Conservation (phyloP, 1,140 invertebrate species). For the Triops cancriformis region DNA sequence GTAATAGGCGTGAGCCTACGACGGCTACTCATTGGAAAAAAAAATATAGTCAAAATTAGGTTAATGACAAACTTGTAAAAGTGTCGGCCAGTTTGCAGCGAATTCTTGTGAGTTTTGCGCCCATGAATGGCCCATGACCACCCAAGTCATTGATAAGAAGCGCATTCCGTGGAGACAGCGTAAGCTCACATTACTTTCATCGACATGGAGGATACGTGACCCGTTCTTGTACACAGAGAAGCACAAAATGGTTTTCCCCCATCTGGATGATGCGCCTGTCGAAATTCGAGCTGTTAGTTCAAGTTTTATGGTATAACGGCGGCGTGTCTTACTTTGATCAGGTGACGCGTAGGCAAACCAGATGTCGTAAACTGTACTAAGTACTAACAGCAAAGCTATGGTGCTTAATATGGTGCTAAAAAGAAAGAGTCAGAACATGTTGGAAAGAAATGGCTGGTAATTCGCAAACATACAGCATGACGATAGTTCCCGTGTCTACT, state of each 20-base stretch:
- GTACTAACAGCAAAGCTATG: not conserved
- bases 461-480: not conserved
- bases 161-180: constrained; percentile 70
- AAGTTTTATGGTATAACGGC: not conserved
- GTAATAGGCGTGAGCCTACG: too few species aligned
- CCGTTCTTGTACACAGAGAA: not conserved
- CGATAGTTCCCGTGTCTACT: not conserved
- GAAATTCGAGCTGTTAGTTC: not conserved
- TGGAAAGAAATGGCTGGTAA: not conserved
- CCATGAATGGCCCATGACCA: constrained; percentile 81
- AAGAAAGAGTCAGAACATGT: not conserved
- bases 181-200: constrained; percentile 53
- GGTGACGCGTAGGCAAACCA: not conserved
- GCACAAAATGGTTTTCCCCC: not conserved
- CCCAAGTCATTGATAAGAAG: constrained; percentile 82
- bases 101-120: constrained; percentile 25
- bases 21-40: too few species aligned
- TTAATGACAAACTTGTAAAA: constrained; percentile 31
- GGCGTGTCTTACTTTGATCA: too few species aligned
- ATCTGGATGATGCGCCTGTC: not conserved
- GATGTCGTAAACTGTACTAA: not conserved
- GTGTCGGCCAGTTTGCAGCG: constrained; percentile 9
- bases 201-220: not conserved
- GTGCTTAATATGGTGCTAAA: not conserved
- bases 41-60: too few species aligned